Base-by-base conservation (phyloP, 2,113 vertebrate genomes). In the Sclerurus mexicanus region DNA sequence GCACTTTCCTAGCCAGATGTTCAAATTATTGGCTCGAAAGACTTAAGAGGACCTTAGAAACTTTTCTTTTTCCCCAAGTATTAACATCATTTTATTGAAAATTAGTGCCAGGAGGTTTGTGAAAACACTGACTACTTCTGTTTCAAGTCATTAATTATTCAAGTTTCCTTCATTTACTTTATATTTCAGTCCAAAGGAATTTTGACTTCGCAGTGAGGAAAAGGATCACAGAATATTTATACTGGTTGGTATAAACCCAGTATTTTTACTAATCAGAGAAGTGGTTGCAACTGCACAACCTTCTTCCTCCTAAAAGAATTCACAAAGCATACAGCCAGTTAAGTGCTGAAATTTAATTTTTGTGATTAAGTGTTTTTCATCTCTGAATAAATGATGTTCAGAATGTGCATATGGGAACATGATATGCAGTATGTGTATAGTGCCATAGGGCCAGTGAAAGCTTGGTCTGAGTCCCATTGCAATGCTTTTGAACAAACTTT, bases 131-230 rank as follows among this genome's bases (percentile, higher is more conserved):
- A 84, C 49, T 94, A 24, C 62, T 96, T 91, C 67, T 94, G 50
- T 79, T 85, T 95, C 85, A 64, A 72, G 44, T 92, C 44, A 96
- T 97, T 97, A 96, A 96, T 97, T 95, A 96, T 97, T 97, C 91
- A 96, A 24, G 62, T 92, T 92, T 96, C 80, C 83, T 95, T 72
- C 86, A 84, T 89, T 95, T 88, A 59, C 87, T 96, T 89, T 94
- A 78, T 89, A 72, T 86, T 97, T 85, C 78, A 82, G 28, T 96
- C 77, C 94, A 59, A 93, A 93, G 82, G 84, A 92, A 62, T 73
- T 95, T 75, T 91, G 78, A 71, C 88, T 81, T 84, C 60, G 92
- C 88, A 93, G 1, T 83, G 40, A 94, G 66, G 66, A 87, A 87
- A 76, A 33, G 12, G n/a, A 94, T 56, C 37, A 89, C 73, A 89